Percentiles rank a stretch among this genome's conserved stretches.
These are phyloP conservation scores for Helleia helle DNA, from an alignment of 2,888 invertebrate species.

Conservation along the genomic window DNA sequence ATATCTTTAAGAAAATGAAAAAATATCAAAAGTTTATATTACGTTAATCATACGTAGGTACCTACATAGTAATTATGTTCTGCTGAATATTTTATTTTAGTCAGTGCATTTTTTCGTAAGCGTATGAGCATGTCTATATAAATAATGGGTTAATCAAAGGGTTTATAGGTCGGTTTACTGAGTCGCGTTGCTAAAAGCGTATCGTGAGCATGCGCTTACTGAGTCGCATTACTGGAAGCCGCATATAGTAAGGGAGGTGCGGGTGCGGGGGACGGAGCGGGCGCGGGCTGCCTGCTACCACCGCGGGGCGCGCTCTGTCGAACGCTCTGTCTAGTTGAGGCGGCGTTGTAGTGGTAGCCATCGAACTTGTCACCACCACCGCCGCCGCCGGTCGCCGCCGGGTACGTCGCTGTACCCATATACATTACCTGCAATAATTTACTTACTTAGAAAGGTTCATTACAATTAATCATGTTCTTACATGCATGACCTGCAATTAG, in stretches of 20 bases:
- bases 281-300: constrained; percentile 27
- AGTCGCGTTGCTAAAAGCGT: background rate
- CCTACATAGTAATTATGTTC: too few species aligned
- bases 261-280: constrained; percentile 30
- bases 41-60: too few species aligned
- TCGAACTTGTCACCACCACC: constrained; percentile 47
- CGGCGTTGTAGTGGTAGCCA: constrained; percentile 67
- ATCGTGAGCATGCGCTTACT: constrained; percentile 21
- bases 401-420: constrained; percentile 63
- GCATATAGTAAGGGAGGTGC: constrained; percentile 33
- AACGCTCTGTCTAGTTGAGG: constrained; percentile 55
- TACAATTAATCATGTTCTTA: too few species aligned
- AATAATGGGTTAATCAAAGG: too few species aligned
- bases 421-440: constrained; percentile 66
- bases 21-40: too few species aligned
- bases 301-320: constrained; percentile 47
- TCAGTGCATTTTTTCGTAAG: too few species aligned
- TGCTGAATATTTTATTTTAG: too few species aligned
- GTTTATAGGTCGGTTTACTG: too few species aligned
- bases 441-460: too few species aligned
- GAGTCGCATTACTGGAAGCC: constrained; percentile 36
- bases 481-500: too few species aligned
- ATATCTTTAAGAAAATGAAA: too few species aligned
- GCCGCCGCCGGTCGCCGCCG: constrained; percentile 29
- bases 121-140: too few species aligned